Percentiles rank a stretch among this genome's conserved stretches.
These are phyloP conservation scores for Drosophila borealis DNA, from an alignment of 2,888 invertebrate genomes.

Conservation along the genomic window DNA sequence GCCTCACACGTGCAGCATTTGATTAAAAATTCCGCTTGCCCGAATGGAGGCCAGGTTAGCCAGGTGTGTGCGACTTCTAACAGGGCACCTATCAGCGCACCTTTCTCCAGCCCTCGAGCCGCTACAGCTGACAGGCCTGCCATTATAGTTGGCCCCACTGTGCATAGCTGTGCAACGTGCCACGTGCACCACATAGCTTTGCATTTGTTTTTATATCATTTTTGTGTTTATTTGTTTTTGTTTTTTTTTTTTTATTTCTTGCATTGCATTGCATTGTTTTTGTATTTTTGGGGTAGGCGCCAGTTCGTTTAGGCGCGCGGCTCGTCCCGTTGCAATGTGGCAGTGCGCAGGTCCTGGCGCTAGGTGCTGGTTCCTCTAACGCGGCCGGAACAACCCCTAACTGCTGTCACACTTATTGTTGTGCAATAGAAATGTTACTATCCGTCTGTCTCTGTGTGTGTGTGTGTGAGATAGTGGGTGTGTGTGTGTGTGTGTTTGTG, in stretches of 20 bases:
- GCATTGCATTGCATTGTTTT: conserved; percentile 5
- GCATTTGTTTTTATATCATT: conserved; percentile 28
- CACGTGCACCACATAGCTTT: conserved; percentile 52
- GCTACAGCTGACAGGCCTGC: too few relatives aligned
- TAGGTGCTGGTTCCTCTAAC: conserved; percentile 56
- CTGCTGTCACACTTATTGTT: conserved; percentile 49
- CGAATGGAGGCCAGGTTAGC: conserved; percentile 18
- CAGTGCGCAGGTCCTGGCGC: conserved; percentile 75
- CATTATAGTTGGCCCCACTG: conserved; percentile 5
- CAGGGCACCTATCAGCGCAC: not conserved
- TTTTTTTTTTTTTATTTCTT: conserved; percentile 28
- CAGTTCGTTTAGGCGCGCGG: conserved; percentile 61
- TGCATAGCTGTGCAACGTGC: conserved; percentile 38
- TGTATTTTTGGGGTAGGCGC: conserved; percentile 78
- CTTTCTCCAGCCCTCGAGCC: too few relatives aligned
- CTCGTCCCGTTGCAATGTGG: conserved; percentile 29
- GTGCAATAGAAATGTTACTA: conserved; percentile 62
- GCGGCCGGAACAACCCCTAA: conserved; percentile 74
- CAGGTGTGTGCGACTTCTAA: conserved; percentile 8
- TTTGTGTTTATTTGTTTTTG: conserved; percentile 6
- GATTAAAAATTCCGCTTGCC: conserved; percentile 58
- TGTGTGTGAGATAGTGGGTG: conserved; percentile 17
- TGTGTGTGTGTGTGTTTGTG: conserved; percentile 30
- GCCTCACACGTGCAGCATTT: conserved; percentile 29
- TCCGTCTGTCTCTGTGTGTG: not conserved